Evolutionary conservation across 1,140 invertebrate genomes (phyloP).

Genomic region (Drosophila burlai): DNA sequence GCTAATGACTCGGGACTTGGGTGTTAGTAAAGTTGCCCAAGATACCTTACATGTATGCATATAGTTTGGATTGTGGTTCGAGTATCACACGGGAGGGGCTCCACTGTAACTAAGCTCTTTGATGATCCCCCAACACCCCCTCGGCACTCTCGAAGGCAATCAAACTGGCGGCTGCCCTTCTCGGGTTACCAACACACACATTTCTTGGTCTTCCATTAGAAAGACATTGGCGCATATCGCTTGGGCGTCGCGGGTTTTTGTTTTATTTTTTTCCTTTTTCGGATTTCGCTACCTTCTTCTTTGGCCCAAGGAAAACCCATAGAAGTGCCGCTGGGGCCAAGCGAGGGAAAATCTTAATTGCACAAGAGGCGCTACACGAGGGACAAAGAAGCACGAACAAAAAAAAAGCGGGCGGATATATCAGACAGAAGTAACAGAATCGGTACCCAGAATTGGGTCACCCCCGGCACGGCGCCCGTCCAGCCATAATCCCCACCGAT

Average conservation of each 20-base stretch:
- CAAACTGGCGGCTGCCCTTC: conserved; percentile 60
- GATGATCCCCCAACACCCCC: conserved; percentile 19
- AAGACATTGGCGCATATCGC: conserved; percentile 62
- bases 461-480: neutral
- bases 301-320: conserved; percentile 58
- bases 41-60: neutral
- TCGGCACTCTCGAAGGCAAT: conserved; percentile 37
- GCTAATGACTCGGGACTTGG: neutral
- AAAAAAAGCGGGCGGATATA: conserved; percentile 15
- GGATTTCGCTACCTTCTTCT: conserved; percentile 41
- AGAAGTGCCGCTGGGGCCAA: conserved; percentile 60
- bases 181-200: conserved; percentile 60
- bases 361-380: conserved; percentile 40
- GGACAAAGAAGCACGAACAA: conserved; percentile 13
- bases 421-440: conserved; percentile 7
- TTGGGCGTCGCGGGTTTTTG: conserved; percentile 3
- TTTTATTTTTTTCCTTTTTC: conserved; percentile 29
- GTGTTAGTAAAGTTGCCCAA: neutral
- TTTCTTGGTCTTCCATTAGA: conserved; percentile 83
- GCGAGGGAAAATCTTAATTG: conserved; percentile 65
- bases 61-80: neutral
- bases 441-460: conserved; percentile 11
- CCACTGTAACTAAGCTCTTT: conserved; percentile 25
- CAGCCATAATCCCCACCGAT: conserved; percentile 2
- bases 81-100: neutral